These are phyloP conservation scores for Alectura lathami DNA, from an alignment of 2,113 vertebrate genomes.

Conservation along the genomic window DNA sequence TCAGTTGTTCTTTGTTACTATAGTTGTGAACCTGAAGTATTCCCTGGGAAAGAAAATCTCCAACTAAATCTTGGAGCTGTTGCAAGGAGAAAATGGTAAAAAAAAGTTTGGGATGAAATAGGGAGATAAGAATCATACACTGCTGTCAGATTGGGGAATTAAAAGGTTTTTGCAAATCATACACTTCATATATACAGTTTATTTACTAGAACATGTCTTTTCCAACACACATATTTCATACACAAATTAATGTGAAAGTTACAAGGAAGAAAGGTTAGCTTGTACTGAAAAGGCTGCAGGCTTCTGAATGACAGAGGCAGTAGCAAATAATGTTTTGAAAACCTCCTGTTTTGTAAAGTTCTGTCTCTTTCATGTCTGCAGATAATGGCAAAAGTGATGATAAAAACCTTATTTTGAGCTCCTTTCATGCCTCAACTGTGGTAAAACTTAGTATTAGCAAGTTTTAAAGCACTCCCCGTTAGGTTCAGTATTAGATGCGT, in stretches of 20 bases:
- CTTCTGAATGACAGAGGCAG: background rate
- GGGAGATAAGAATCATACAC: background rate
- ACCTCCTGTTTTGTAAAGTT: background rate
- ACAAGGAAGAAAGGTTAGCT: background rate
- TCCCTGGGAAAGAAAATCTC: background rate
- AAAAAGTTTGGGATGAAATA: background rate
- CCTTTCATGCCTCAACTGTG: background rate
- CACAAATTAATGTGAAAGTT: background rate
- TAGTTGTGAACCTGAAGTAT: background rate
- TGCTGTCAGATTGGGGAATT: background rate
- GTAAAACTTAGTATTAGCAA: background rate
- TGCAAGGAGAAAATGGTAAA: background rate
- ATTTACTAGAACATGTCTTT: background rate
- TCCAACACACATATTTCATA: background rate
- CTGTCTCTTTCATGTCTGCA: background rate
- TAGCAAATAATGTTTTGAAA: background rate
- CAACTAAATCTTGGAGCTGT: background rate
- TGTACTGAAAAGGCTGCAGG: background rate
- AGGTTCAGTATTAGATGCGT: background rate
- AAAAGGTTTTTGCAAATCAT: background rate
- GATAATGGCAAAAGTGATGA: accelerated
- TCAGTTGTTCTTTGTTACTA: background rate
- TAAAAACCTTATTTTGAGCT: background rate
- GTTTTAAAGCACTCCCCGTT: background rate
- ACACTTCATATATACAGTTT: background rate